Conservation (phyloP, 2,797 vertebrate species). For the Hypotaenidia okinawae region DNA sequence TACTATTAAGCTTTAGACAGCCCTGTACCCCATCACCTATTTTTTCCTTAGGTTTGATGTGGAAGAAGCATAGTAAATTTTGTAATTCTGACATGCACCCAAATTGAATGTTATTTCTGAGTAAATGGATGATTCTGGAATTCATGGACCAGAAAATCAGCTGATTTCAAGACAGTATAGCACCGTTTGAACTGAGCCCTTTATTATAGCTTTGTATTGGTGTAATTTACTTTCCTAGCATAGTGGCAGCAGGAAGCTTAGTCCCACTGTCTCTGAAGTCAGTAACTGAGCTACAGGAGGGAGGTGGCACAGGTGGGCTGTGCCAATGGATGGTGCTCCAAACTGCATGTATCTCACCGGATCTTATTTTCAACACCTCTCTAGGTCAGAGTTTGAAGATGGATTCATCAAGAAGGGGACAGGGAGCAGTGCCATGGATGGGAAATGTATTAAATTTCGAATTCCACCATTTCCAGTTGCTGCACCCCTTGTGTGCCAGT, state of each 20-base stretch:
- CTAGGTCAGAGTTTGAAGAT: neutral
- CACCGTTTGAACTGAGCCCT: neutral
- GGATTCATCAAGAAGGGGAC: neutral
- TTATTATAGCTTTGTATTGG: neutral
- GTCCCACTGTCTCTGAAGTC: neutral
- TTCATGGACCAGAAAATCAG: neutral
- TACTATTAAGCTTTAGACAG: neutral
- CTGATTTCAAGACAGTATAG: neutral
- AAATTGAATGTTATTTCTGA: neutral
- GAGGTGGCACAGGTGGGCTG: neutral
- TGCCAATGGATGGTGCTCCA: neutral
- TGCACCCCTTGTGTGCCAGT: neutral
- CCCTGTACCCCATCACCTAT: neutral
- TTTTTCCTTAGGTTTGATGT: neutral
- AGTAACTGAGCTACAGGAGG: neutral
- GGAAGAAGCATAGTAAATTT: neutral
- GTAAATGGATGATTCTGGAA: neutral
- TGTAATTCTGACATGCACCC: neutral
- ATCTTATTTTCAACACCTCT: neutral
- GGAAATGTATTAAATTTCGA: neutral
- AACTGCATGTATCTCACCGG: fast-evolving
- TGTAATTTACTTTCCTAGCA: neutral
- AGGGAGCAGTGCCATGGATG: neutral
- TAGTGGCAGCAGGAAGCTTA: too few species aligned
- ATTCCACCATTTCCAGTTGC: neutral